phyloP scores from a whole-genome alignment of 2,888 invertebrate species.

The Chloroclystis v-ata region DNA sequence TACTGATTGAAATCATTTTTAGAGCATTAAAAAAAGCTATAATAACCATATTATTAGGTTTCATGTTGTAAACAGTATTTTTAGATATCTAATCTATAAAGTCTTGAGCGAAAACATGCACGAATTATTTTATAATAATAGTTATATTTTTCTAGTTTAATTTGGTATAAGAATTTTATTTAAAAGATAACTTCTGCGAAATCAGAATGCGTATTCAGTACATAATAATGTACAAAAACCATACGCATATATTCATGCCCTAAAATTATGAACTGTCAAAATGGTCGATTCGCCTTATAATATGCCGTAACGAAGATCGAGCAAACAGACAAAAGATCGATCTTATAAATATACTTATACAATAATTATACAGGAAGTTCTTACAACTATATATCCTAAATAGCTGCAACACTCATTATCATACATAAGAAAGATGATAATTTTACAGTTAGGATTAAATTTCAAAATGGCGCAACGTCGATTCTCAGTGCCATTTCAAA shows the following conservation, averaged over 20 bases:
- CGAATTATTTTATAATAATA: slow-evolving; percentile 5
- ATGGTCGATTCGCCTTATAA: slow-evolving; percentile 4
- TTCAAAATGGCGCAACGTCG: too few species aligned
- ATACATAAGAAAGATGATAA: slow-evolving; percentile 13
- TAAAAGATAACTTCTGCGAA: not conserved
- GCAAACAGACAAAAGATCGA: slow-evolving; percentile 30
- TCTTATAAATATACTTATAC: slow-evolving; percentile 20
- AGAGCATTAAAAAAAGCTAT: too few species aligned
- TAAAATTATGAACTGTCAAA: slow-evolving; percentile 2
- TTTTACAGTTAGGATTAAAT: too few species aligned
- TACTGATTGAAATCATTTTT: too few species aligned
- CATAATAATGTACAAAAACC: not conserved
- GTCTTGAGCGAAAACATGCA: slow-evolving; percentile 14
- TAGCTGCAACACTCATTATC: slow-evolving; percentile 40
- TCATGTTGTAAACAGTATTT: not conserved
- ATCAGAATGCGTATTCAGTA: not conserved
- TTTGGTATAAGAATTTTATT: not conserved
- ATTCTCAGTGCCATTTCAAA: too few species aligned
- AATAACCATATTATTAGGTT: too few species aligned
- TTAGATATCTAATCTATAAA: not conserved
- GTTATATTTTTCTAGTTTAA: slow-evolving; percentile 4
- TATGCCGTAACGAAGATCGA: slow-evolving; percentile 14
- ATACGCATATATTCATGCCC: not conserved
- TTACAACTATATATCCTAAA: slow-evolving; percentile 35
- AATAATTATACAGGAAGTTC: slow-evolving; percentile 26